Evolutionary conservation across 2,888 invertebrate genomes (phyloP), one percentile per base, ranked within the genome.

Genomic region (Parochlus steinenii): DNA sequence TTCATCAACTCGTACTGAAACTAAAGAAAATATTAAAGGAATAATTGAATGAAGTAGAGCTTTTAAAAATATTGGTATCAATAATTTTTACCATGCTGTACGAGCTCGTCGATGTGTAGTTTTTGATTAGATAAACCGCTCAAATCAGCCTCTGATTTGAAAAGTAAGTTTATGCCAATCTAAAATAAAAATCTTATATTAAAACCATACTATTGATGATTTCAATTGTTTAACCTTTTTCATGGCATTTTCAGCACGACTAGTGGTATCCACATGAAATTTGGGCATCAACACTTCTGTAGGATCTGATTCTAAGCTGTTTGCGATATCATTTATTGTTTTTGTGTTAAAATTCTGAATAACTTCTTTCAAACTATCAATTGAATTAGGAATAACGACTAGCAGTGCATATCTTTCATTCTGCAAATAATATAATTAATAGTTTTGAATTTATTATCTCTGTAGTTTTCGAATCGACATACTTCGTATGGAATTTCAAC

Each of bases 401-500:
- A 71, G 51, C 5, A 74, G 53, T 0, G 68, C 64, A 44, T 73
- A 74, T 16, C 68, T 62, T 28, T 59, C 63, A 38, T 70, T 70
- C 69, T 72, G 51, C 2, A 56, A 47, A 31, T 28, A 29, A 34
- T 26, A 32, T 30, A 15, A 26, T 11, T 33, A 35, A 37, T 23
- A 25, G 30, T 16, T 29, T 12, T 26, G 20, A 19, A 17, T 5
- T 10, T 17, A 15, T 20, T 17, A 15, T 10, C 23, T 23, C 23
- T 34, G 4, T 8, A 8, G 12, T 11, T 4, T 30, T 20, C n/a
- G 11, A 22, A n/a, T 11, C 24, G 23, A 51, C 62, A 62, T 57
- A 80, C 80, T 54, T 73, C 66, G 46, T 82, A 83, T n/a, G 80
- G 80, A 37, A 83, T 51, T 46, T 74, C 69, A 17, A 82, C 56